Conservation (phyloP, 2,113 vertebrate species). For the Sylvilagus bachmani region DNA sequence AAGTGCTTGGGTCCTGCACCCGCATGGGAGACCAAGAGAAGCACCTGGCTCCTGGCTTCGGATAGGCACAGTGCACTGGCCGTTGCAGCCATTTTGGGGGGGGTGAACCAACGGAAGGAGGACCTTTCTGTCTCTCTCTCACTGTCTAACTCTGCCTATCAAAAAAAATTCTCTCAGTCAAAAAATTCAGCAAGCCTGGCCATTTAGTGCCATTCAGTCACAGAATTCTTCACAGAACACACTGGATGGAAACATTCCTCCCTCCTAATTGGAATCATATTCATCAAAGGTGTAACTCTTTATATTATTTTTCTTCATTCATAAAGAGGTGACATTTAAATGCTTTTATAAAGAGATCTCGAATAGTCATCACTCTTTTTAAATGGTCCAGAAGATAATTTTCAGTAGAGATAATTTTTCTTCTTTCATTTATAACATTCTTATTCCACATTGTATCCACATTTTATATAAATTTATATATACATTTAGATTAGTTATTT, state of each 20-base stretch:
- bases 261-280: background rate
- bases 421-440: constrained; percentile 38
- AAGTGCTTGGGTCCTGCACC: no score
- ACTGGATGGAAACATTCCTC: background rate
- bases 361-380: background rate
- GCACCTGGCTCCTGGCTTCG: no score
- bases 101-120: no score
- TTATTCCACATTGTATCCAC: background rate
- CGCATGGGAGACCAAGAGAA: no score
- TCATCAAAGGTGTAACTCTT: background rate
- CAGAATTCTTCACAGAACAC: background rate
- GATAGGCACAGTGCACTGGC: no score
- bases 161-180: background rate
- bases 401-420: background rate
- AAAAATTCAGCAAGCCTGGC: background rate
- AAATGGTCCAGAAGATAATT: constrained; percentile 1
- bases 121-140: no score
- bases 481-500: no score
- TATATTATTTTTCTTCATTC: background rate
- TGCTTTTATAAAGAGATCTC: constrained; percentile 15
- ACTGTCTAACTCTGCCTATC: no score
- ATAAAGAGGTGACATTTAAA: background rate
- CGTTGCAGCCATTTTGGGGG: no score
- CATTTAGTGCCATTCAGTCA: background rate
- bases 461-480: no score